Conservation (phyloP, 2,113 vertebrate genomes). For the Rhizomys pruinosus region DNA sequence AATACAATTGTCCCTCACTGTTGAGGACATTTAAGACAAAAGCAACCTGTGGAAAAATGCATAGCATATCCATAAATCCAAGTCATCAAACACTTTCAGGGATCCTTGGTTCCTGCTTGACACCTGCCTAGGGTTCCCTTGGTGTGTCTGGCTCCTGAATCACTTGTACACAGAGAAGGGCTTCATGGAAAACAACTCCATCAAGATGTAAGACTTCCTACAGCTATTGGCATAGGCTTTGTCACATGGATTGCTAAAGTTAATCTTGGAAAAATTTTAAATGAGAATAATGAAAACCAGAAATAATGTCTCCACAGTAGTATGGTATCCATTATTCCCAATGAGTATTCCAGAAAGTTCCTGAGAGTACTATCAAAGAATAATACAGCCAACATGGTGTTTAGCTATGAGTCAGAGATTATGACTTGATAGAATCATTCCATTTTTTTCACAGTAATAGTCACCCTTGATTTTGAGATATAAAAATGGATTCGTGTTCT, state of each 20-base stretch:
- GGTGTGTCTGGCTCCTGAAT: not conserved
- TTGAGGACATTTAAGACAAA: not conserved
- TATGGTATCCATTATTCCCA: not conserved
- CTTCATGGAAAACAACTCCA: too few species aligned
- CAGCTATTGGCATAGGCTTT: not conserved
- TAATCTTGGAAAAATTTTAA: not conserved
- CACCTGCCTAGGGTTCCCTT: not conserved
- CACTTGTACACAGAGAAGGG: not conserved
- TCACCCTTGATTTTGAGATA: not conserved
- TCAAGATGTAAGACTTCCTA: not conserved
- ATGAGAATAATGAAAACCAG: conserved; percentile 18
- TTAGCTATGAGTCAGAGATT: not conserved
- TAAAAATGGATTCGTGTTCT: not conserved
- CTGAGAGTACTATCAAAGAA: not conserved
- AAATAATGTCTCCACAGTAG: not conserved
- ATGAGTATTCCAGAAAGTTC: not conserved
- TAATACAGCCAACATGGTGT: not conserved
- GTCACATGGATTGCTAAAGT: not conserved
- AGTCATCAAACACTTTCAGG: not conserved
- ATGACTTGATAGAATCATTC: not conserved
- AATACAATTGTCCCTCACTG: not conserved
- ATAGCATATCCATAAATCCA: not conserved
- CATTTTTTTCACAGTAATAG: not conserved
- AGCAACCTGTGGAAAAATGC: not conserved
- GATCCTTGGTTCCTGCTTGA: not conserved